Conservation (phyloP, 1,140 invertebrate genomes). For the Aphelinus atriplicis region DNA sequence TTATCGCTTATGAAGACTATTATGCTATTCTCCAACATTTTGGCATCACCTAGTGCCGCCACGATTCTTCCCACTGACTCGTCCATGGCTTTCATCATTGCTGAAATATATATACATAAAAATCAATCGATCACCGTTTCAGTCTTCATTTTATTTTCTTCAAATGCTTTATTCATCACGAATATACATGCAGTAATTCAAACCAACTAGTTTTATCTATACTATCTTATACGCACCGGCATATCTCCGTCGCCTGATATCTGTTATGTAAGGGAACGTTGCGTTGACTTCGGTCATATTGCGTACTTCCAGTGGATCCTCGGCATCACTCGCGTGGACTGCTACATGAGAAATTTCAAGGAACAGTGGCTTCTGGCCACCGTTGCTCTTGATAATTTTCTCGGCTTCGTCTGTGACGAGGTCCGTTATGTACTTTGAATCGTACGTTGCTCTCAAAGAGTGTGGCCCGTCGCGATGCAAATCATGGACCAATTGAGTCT, state of each 20-base stretch:
- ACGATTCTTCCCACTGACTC: slow-evolving; percentile 73
- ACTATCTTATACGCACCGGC: slow-evolving; percentile 61
- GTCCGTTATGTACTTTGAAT: slow-evolving; percentile 71
- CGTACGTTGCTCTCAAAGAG: slow-evolving; percentile 47
- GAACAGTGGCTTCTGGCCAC: slow-evolving; percentile 67
- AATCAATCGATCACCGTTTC: neutral
- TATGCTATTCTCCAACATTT: slow-evolving; percentile 74
- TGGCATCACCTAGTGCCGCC: slow-evolving; percentile 61
- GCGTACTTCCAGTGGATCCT: slow-evolving; percentile 67
- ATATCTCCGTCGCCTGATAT: slow-evolving; percentile 67
- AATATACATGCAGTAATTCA: neutral
- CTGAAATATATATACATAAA: slow-evolving; percentile 53
- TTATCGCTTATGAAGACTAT: slow-evolving; percentile 81
- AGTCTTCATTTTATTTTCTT: neutral
- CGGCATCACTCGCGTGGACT: slow-evolving; percentile 64
- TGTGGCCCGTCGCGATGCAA: slow-evolving; percentile 61
- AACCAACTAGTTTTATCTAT: neutral
- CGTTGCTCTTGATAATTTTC: slow-evolving; percentile 67
- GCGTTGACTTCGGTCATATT: slow-evolving; percentile 62
- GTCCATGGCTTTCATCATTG: slow-evolving; percentile 73
- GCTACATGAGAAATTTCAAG: slow-evolving; percentile 72
- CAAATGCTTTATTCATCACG: neutral
- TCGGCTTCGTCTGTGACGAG: slow-evolving; percentile 69
- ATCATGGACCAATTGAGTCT: slow-evolving; percentile 58
- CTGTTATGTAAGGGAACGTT: slow-evolving; percentile 69